Evolutionary conservation across 2,888 invertebrate genomes (phyloP).

Genomic region (Endotricha flammealis): DNA sequence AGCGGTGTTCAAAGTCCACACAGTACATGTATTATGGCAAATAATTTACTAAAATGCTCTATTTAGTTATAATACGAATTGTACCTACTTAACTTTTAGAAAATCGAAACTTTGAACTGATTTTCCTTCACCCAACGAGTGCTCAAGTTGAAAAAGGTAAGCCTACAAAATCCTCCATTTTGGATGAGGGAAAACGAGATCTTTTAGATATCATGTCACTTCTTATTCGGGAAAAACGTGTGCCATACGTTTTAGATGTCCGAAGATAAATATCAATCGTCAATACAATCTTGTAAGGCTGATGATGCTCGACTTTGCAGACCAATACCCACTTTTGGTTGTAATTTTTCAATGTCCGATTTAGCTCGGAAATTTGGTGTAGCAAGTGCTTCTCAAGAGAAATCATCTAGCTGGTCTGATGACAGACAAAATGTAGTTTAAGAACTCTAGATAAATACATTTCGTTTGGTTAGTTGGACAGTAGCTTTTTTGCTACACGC

Average conservation of each 20-base stretch:
- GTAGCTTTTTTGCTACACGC: too few relatives aligned
- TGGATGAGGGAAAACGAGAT: background rate
- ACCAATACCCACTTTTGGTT: too few relatives aligned
- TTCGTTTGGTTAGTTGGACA: too few relatives aligned
- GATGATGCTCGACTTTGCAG: too few relatives aligned
- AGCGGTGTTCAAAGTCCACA: conserved; percentile 31
- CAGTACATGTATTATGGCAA: conserved; percentile 38
- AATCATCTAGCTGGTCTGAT: too few relatives aligned
- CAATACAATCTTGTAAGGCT: conserved; percentile 9
- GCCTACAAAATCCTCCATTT: conserved; percentile 4
- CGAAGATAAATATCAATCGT: too few relatives aligned
- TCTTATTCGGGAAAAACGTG: conserved; percentile 24
- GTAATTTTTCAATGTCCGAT: too few relatives aligned
- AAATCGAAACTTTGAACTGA: conserved; percentile 23
- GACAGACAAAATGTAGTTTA: too few relatives aligned
- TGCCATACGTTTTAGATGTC: conserved; percentile 13
- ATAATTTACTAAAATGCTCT: conserved; percentile 49
- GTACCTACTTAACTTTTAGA: conserved; percentile 59
- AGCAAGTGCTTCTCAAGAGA: too few relatives aligned
- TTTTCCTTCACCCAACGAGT: conserved; percentile 21
- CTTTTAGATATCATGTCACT: background rate
- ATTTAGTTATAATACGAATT: conserved; percentile 50
- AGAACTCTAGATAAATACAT: too few relatives aligned
- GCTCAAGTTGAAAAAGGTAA: conserved; percentile 16
- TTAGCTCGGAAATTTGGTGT: too few relatives aligned